phyloP scores from a whole-genome alignment of 2,888 invertebrate genomes.

The Resseliella maxima region DNA sequence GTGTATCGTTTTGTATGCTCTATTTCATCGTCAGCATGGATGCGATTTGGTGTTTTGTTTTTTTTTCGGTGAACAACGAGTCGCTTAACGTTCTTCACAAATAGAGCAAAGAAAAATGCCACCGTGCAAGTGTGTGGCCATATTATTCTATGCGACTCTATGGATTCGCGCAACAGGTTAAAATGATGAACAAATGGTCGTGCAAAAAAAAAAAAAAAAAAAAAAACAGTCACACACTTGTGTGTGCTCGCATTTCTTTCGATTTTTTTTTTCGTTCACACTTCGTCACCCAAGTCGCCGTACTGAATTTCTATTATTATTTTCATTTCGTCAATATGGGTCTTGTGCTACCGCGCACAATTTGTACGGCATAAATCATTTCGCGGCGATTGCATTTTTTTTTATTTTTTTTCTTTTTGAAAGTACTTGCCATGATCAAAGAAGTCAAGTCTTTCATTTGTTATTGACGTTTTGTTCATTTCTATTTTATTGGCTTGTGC shows the following conservation, averaged over 20 bases:
- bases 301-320: background rate
- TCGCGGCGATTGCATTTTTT: background rate
- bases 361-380: background rate
- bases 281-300: background rate
- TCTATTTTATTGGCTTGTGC: background rate
- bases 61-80: background rate
- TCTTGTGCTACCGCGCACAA: background rate
- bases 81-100: conserved; percentile 11
- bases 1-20: conserved; percentile 43
- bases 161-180: background rate
- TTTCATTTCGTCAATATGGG: background rate
- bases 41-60: conserved; percentile 14
- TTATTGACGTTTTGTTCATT: conserved; percentile 10
- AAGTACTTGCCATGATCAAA: conserved; percentile 10
- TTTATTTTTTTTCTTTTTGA: too few species aligned
- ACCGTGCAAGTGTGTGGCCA: conserved; percentile 17
- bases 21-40: conserved; percentile 9
- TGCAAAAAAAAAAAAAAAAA: background rate
- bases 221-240: background rate
- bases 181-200: background rate
- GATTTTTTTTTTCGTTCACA: background rate
- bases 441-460: conserved; percentile 35
- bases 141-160: background rate
- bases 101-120: conserved; percentile 47
- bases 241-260: background rate